These are phyloP conservation scores for Caenorhabditis tropicalis DNA, from an alignment of 1,140 invertebrate genomes.

Conservation along the genomic window DNA sequence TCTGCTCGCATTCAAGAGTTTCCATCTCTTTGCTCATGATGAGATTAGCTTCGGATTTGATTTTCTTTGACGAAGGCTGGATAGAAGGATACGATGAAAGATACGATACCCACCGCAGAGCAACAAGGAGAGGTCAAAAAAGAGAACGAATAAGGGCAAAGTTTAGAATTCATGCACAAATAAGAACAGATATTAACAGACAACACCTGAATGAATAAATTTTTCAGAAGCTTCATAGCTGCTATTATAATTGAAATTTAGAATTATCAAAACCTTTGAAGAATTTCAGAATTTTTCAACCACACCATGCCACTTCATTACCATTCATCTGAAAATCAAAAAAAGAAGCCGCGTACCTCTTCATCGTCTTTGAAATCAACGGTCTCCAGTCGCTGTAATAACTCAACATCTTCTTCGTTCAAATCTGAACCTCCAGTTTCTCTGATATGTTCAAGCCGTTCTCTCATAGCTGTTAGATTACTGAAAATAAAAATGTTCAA, in stretches of 20 bases:
- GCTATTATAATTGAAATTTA: too few relatives aligned
- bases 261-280: too few relatives aligned
- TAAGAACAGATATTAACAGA: neutral
- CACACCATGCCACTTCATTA: neutral
- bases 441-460: constrained; percentile 37
- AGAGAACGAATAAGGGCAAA: neutral
- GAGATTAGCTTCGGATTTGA: neutral
- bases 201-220: too few relatives aligned
- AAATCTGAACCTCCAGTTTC: constrained; percentile 34
- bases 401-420: neutral
- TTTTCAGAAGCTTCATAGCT: too few relatives aligned
- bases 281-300: too few relatives aligned
- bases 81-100: neutral
- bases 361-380: neutral
- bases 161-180: neutral
- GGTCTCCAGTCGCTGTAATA: neutral
- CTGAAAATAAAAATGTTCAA: neutral
- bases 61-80: neutral
- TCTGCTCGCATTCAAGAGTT: neutral
- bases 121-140: neutral
- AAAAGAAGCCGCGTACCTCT: neutral
- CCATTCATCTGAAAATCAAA: neutral
- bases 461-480: constrained; percentile 48
- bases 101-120: neutral
- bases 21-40: neutral